Percentiles rank a stretch among this genome's conserved stretches.
These are phyloP conservation scores for Bugulina stolonifera DNA, from an alignment of 2,888 invertebrate genomes.

Conservation along the genomic window DNA sequence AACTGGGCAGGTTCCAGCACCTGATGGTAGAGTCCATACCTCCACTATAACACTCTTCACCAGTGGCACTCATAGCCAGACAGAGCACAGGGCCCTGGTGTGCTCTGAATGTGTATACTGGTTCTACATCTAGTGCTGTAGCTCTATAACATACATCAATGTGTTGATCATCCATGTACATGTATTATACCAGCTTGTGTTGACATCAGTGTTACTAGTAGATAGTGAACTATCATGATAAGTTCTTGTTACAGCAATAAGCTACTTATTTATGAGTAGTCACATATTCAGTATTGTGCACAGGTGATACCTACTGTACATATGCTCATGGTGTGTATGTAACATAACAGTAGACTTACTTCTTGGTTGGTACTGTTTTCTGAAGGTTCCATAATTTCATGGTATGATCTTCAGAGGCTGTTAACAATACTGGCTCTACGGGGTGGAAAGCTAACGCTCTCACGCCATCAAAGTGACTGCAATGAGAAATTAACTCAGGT, in stretches of 20 bases:
- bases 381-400: conserved; percentile 98
- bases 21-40: conserved; percentile 89
- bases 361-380: conserved; percentile 94
- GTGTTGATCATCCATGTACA: too few species aligned
- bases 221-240: too few species aligned
- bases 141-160: conserved; percentile 52
- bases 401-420: conserved; percentile 97
- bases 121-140: conserved; percentile 87
- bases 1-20: conserved; percentile 90
- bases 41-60: conserved; percentile 91
- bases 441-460: conserved; percentile 60
- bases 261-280: too few species aligned
- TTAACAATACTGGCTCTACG: conserved; percentile 88
- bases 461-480: conserved; percentile 56
- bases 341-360: conserved; percentile 55
- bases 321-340: background rate
- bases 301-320: too few species aligned
- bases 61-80: conserved; percentile 83
- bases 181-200: too few species aligned
- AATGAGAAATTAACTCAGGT: conserved; percentile 1
- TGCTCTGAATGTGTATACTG: conserved; percentile 94
- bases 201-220: too few species aligned
- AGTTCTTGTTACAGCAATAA: too few species aligned
- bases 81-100: conserved; percentile 87
- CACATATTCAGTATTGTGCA: too few species aligned